phyloP scores from a whole-genome alignment of 1,140 invertebrate genomes.

The Cataglyphis hispanica region DNA sequence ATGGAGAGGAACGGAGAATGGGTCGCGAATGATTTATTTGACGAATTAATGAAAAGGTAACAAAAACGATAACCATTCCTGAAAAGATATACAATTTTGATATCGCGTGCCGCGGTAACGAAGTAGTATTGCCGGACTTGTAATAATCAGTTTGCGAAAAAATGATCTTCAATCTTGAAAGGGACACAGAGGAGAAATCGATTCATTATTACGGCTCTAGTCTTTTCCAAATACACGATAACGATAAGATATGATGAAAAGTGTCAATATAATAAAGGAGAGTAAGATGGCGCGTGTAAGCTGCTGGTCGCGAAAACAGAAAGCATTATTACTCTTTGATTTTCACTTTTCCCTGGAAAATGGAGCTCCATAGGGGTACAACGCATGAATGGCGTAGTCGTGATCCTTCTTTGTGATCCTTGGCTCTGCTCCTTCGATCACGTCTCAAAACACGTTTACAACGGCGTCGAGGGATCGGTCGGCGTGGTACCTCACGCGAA shows the following conservation, averaged over 20 bases:
- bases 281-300: background rate
- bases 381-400: constrained; percentile 17
- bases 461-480: background rate
- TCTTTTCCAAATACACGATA: background rate
- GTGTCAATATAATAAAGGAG: background rate
- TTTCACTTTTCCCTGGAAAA: constrained; percentile 18
- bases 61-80: constrained; percentile 20
- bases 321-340: constrained; percentile 52
- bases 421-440: constrained; percentile 29
- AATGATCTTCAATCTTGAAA: background rate
- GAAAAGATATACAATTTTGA: constrained; percentile 23
- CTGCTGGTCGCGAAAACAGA: background rate
- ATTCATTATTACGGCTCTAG: background rate
- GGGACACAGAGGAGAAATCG: background rate
- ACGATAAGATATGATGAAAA: background rate
- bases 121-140: constrained; percentile 24
- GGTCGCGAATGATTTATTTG: constrained; percentile 41
- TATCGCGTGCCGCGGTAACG: background rate
- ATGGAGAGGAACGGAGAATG: constrained; percentile 12
- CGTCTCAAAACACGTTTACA: constrained; percentile 46
- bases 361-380: constrained; percentile 9
- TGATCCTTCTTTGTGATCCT: constrained; percentile 52
- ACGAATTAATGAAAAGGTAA: constrained; percentile 54
- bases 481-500: background rate
- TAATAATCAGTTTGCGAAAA: background rate